A percentile compares a stretch with the other conserved stretches of the same genome.
phyloP scores from a whole-genome alignment of 2,113 vertebrate genomes.

The Thunnus thynnus region DNA sequence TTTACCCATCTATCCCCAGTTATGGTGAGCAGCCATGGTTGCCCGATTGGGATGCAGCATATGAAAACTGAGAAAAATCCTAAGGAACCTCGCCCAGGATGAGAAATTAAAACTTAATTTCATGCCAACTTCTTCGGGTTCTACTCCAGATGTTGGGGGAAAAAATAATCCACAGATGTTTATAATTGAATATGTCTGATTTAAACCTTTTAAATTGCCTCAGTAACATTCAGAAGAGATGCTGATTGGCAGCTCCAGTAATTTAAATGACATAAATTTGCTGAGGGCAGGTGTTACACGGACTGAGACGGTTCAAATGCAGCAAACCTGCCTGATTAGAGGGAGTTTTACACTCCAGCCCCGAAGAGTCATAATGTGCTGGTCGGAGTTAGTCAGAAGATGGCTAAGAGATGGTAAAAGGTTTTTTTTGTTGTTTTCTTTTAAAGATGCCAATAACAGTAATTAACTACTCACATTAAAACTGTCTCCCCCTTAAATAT shows the following conservation, averaged over 20 bases:
- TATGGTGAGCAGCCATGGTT: not conserved
- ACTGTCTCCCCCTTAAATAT: not conserved
- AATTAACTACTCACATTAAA: slow-evolving; percentile 1
- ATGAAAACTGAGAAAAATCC: not conserved
- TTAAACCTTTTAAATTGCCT: not conserved
- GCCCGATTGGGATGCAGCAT: not conserved
- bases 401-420: not conserved
- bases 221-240: not conserved
- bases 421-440: not conserved
- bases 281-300: not conserved
- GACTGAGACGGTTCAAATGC: slow-evolving; percentile 13
- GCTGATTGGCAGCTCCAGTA: not conserved
- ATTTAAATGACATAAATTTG: not conserved
- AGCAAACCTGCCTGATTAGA: slow-evolving; percentile 7
- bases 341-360: not conserved
- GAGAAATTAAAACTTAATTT: not conserved
- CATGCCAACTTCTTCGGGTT: not conserved
- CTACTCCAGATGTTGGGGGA: not conserved
- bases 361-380: not conserved
- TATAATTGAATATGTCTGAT: not conserved
- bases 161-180: not conserved
- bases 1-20: slow-evolving; percentile 54
- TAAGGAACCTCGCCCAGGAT: not conserved
- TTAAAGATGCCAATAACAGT: slow-evolving; percentile 11
- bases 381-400: not conserved